Conservation (phyloP, 2,797 vertebrate species). For the Dermochelys coriacea region DNA sequence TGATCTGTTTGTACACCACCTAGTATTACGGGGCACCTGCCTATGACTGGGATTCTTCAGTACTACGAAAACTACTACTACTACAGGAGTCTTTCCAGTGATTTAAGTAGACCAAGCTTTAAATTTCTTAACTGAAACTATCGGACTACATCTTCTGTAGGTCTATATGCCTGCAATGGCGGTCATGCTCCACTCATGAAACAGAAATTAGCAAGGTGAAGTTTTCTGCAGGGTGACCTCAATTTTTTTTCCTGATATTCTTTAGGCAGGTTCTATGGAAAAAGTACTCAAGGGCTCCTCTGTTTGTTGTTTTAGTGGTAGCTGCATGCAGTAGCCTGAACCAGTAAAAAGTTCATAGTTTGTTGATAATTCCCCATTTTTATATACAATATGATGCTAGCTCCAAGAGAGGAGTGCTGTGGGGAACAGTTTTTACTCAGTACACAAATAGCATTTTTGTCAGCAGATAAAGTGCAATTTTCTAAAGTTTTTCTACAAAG, state of each 20-base stretch:
- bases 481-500: too few species aligned
- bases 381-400: not conserved
- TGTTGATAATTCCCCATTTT: not conserved
- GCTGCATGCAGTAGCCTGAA: not conserved
- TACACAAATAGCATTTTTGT: not conserved
- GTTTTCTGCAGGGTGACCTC: too few species aligned
- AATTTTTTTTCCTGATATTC: not conserved
- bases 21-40: not conserved
- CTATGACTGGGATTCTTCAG: not conserved
- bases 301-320: not conserved
- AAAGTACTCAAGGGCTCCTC: not conserved
- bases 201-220: not conserved
- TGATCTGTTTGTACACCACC: not conserved
- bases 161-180: fast-evolving
- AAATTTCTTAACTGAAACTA: not conserved
- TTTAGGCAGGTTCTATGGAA: not conserved
- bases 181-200: not conserved
- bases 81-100: fast-evolving
- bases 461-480: not conserved
- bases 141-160: fast-evolving
- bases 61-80: too few species aligned
- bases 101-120: not conserved
- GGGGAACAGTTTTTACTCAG: not conserved
- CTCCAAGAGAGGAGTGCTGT: not conserved
- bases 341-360: not conserved